phyloP scores from a whole-genome alignment of 2,113 vertebrate genomes.

The Podarcis cretensis region DNA sequence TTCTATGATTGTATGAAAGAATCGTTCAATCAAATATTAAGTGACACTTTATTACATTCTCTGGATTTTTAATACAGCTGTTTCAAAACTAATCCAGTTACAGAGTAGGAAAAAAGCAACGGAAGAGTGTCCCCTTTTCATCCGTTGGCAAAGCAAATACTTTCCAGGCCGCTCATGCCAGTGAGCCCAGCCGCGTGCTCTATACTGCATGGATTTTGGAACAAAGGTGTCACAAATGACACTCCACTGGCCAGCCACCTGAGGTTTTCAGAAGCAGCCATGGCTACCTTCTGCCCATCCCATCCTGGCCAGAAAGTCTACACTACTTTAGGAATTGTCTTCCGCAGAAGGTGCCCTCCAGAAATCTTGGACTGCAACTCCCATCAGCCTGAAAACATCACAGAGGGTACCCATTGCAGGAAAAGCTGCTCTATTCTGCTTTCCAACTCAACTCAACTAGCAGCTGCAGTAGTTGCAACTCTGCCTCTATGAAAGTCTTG shows the following conservation, averaged over 20 bases:
- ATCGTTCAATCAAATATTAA: not conserved
- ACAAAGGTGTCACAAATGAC: not conserved
- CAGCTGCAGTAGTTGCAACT: not conserved
- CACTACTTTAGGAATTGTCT: too few species aligned
- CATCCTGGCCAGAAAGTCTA: not conserved
- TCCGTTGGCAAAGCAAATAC: not conserved
- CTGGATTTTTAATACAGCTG: not conserved
- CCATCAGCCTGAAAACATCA: too few species aligned
- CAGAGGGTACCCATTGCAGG: too few species aligned
- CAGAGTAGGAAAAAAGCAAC: not conserved
- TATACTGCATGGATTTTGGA: not conserved
- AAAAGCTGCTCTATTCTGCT: too few species aligned
- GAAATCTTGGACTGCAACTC: too few species aligned
- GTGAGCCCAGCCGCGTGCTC: not conserved
- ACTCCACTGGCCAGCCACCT: not conserved
- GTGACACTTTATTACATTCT: not conserved
- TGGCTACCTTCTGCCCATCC: too few species aligned
- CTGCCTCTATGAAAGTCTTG: too few species aligned
- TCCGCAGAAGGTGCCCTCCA: too few species aligned
- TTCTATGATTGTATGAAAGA: too few species aligned
- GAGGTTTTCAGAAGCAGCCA: not conserved
- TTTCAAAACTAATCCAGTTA: not conserved
- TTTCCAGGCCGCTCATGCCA: not conserved
- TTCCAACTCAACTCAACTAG: not conserved
- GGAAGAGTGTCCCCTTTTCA: not conserved